Evolutionary conservation across 53 echinoderm and acorn worm genomes (phyloP).

Genomic region (Glandiceps talaboti): DNA sequence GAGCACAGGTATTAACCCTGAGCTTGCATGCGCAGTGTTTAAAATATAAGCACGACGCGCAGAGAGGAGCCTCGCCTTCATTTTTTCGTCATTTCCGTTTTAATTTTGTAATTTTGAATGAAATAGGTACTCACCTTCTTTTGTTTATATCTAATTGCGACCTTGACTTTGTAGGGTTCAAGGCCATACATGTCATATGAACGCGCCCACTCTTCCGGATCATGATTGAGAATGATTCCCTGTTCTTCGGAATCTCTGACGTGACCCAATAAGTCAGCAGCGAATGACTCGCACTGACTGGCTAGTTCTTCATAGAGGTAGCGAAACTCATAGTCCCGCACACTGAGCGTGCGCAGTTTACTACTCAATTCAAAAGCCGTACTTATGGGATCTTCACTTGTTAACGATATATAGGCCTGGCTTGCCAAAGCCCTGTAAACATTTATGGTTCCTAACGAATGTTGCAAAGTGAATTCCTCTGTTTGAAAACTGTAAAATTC

Average conservation of each 20-base stretch:
- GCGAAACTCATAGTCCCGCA: slow-evolving; percentile 87
- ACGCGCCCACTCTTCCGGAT: slow-evolving; percentile 91
- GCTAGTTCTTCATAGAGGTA: slow-evolving; percentile 86
- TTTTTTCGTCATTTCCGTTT: too few relatives aligned
- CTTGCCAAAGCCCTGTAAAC: slow-evolving; percentile 80
- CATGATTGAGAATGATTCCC: slow-evolving; percentile 74
- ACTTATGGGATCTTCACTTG: slow-evolving; percentile 79
- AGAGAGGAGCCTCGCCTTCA: too few relatives aligned
- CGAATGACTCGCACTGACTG: slow-evolving; percentile 83
- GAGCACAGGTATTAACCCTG: too few relatives aligned
- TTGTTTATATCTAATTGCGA: slow-evolving; percentile 89
- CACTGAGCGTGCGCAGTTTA: slow-evolving; percentile 65
- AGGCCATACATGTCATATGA: slow-evolving; percentile 40
- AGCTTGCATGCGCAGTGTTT: too few relatives aligned
- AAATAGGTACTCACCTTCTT: slow-evolving; percentile 53
- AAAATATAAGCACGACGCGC: too few relatives aligned
- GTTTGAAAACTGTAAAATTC: slow-evolving; percentile 56
- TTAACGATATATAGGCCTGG: slow-evolving; percentile 90
- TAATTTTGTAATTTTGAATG: too few relatives aligned
- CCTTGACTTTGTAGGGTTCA: slow-evolving; percentile 86
- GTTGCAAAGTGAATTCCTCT: slow-evolving; percentile 78
- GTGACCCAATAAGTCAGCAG: slow-evolving; percentile 83
- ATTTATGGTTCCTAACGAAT: slow-evolving; percentile 93
- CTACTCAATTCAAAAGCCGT: slow-evolving; percentile 91
- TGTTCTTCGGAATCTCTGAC: slow-evolving; percentile 90